Evolutionary conservation across 2,888 invertebrate genomes (phyloP).

Genomic region (Mythimna lalbum): DNA sequence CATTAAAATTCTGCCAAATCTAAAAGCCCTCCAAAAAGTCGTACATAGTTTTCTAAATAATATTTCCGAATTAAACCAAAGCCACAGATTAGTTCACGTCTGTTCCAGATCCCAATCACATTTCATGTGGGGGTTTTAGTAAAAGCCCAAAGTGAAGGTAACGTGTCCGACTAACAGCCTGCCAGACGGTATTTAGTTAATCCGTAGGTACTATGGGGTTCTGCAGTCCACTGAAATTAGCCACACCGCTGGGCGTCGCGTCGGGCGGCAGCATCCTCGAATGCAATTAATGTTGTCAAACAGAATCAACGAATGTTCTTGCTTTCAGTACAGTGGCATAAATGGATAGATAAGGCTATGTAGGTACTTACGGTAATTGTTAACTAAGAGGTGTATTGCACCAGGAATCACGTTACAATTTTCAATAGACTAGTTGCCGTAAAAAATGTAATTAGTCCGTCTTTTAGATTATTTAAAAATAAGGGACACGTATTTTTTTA

Average conservation of each 20-base stretch:
- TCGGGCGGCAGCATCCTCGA: not conserved
- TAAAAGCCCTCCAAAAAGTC: not conserved
- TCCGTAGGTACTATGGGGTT: constrained; percentile 2
- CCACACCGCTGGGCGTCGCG: not conserved
- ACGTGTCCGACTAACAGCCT: constrained; percentile 4
- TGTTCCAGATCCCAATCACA: not conserved
- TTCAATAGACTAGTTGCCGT: too few species aligned
- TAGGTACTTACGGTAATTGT: not conserved
- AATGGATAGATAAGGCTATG: not conserved
- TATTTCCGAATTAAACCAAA: not conserved
- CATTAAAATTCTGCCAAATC: too few species aligned
- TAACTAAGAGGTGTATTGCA: too few species aligned
- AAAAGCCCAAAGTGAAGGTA: not conserved
- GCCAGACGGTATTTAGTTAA: constrained; percentile 10
- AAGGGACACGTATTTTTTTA: too few species aligned
- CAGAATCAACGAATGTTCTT: constrained; percentile 6
- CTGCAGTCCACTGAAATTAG: not conserved
- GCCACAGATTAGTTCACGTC: not conserved
- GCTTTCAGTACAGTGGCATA: not conserved
- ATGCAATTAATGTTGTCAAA: constrained; percentile 18
- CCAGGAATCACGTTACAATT: too few species aligned
- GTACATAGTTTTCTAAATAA: not conserved
- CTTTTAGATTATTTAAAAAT: too few species aligned
- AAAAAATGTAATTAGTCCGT: too few species aligned
- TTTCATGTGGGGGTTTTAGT: not conserved